Base-by-base conservation (phyloP, 2,888 invertebrate genomes). In the Heliconius erato region DNA sequence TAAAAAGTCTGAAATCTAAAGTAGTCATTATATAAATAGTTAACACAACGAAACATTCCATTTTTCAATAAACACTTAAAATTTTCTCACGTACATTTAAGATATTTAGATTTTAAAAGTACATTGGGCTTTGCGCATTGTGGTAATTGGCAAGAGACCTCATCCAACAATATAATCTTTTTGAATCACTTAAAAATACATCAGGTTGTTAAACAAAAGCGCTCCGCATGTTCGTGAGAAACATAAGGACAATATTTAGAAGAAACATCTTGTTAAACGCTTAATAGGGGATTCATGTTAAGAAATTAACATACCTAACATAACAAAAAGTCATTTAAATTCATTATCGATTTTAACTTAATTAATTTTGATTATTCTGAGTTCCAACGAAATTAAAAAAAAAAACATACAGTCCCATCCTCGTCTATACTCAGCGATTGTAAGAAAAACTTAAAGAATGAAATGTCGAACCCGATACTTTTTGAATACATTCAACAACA, bases 141-240 rank as follows among this genome's bases (percentile, higher is more conserved):
- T 90, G 90, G 90, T 94, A 94, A 94, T 94, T 93, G 93, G 88
- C 88, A 88, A 88, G 87, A 86, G 85, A 87, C 84, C 84, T 85
- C 87, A 85, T 86, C 85, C 88, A 86, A 88, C 87, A 86, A 26
- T 76, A 88, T 88, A 89, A 88, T 90, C 87, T 91, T 91, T 91
- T 91, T 86, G 88, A 90, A 92, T 91, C 91, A 90, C 89, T 93
- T 92, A 92, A 93, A 93, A 93, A 92, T 91, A 93, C 92, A 92
- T 93, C 91, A 92, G 86, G 87, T 89, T 88, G 89, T 89, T 89
- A 92, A 92, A 92, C 90, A 92, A 91, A 91, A 90, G 77, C 82
- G 83, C 85, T 83, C 84, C 83, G 82, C 83, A 83, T 80, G 80
- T 79, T 74, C 85, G 84, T 83, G 83, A 85, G 77, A 84, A 82